Evolutionary conservation across 2,888 invertebrate species (phyloP), one percentile per base, ranked within the genome.

Genomic region (Dryadula phaetusa): DNA sequence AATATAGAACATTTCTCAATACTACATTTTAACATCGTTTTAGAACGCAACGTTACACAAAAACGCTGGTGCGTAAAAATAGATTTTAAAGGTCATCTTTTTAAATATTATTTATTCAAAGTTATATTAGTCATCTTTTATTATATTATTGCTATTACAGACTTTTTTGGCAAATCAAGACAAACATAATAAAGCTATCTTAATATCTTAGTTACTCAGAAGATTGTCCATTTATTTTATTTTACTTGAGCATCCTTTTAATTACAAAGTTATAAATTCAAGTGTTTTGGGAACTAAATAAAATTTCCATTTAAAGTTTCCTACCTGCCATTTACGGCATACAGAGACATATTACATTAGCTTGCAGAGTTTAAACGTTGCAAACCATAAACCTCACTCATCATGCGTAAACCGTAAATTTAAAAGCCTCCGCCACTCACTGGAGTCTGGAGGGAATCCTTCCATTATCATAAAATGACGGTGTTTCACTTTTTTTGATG

Each of bases 391-490:
- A 90, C 80, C 82, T 83, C 80, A 73, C 83, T 85, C 88, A 86
- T 87, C 88, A 85, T 78, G 75, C 81, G 79, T 76, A 79, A 80
- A 81, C 82, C 87, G 83, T 90, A 91, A 90, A 90, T 90, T 89
- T 90, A 88, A 91, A 88, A 89, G 90, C 86, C 84, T 89, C 81
- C 83, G 78, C 82, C 83, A 85, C 83, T 83, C 79, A 81, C 78
- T 14, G 28, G 79, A 79, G 84, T 81, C 82, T 83, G 81, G 79
- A 78, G 82, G 81, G 77, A 78, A 79, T 81, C 82, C 85, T 82
- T 82, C 90, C 89, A 91, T 91, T 91, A 91, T 86, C 91, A 91
- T 91, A 91, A 91, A 91, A 88, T 90, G 85, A 88, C 87, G 81
- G 81, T 83, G 84, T 90, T 88, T 87, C 90, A 89, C 89, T 90